Base-by-base conservation (phyloP, 2,888 invertebrate genomes). In the Agrilus cyanescens region DNA sequence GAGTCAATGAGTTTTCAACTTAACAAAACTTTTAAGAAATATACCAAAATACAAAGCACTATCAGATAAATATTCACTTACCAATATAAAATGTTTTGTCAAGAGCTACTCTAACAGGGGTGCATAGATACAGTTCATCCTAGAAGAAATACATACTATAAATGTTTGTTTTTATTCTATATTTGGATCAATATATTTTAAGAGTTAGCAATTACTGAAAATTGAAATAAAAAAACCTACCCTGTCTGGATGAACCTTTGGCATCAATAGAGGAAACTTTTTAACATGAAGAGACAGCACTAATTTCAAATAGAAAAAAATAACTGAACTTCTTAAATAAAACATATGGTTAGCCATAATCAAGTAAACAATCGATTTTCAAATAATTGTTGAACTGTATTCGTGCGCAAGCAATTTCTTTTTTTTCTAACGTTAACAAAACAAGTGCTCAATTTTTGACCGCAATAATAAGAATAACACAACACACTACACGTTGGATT, bases 71-170 rank as follows among this genome's bases (percentile, higher is more conserved):
- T 16, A 12, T 43, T 37, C 10, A 40, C 68, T 67, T 68, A 89
- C 89, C 82, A 59, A 95, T 82, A 60, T 85, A 94, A 63, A 85
- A 89, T 55, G 76, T 82, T 53, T 76, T 76, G 3, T 74, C 71
- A 12, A 76, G 76, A 54, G 87, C 81, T 47, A 94, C 78, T 67
- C 85, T 82, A 41, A 91, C 82, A 5, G 93, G 87, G 12, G 93
- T 90, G 65, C 95, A 95, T 16, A 94, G 68, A 62, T 95, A 95
- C 10, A 88, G 71, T 63, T 95, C 95, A 56, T 86, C 83, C 93
- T 94, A 71, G 48, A 80, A 81, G 50, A 44, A 40, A 38, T 35
- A 38, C 25, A 4, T 33, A 12, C n/a, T 33, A 14, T 31, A 31
- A 12, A 8, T 10, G 31, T 31, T 10, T 8, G 12, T 31, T 10